phyloP scores from a whole-genome alignment of 2,888 invertebrate genomes.

The Osedax fenrisi region DNA sequence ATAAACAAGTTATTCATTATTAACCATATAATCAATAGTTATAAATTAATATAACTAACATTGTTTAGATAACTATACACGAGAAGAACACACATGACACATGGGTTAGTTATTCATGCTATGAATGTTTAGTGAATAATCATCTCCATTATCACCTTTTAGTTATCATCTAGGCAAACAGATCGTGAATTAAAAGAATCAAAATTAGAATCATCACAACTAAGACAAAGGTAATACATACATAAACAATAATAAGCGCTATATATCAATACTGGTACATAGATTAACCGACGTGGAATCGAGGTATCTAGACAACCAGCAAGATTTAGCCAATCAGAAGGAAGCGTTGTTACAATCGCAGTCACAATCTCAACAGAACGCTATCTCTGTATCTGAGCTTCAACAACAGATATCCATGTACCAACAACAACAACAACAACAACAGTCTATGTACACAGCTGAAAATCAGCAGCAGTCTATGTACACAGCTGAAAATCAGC shows the following conservation, averaged over 20 bases:
- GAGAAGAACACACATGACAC: background rate
- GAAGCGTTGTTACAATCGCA: background rate
- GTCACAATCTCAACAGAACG: background rate
- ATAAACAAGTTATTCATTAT: slow-evolving; percentile 1
- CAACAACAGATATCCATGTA: background rate
- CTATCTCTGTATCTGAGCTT: background rate
- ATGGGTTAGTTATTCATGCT: background rate
- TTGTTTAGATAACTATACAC: background rate
- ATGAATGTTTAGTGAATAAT: background rate
- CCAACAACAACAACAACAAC: too few relatives aligned
- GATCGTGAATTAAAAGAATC: background rate
- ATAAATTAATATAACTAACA: too few relatives aligned
- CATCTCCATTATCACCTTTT: background rate
- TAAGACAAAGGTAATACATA: background rate
- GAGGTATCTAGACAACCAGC: background rate
- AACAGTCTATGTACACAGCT: background rate
- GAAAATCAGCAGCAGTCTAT: background rate
- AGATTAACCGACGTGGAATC: background rate
- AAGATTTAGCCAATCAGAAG: background rate
- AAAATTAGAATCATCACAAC: background rate
- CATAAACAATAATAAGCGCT: background rate
- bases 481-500: background rate
- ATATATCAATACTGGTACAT: background rate
- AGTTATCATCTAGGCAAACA: background rate
- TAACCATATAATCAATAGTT: too few relatives aligned